Evolutionary conservation across 92 coral and sea anemone species (phyloP).

Genomic region (Paragorgia papillata): DNA sequence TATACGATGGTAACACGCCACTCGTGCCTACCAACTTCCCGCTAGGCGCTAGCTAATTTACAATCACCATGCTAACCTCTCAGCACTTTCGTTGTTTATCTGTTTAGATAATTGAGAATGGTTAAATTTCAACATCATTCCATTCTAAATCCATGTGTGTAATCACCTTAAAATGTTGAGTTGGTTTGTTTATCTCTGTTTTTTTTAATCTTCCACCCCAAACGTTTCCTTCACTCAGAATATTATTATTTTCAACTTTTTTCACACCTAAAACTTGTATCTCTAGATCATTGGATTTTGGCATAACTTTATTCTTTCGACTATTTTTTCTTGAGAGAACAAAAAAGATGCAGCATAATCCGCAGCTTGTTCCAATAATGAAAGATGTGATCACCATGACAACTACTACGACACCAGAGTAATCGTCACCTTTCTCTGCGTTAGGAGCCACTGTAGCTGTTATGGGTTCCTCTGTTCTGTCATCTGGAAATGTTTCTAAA

Average conservation of each 20-base stretch:
- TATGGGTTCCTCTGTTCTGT: neutral
- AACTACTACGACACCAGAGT: neutral
- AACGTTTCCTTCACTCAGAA: no score
- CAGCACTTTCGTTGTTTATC: no score
- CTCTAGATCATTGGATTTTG: neutral
- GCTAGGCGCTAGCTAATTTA: no score
- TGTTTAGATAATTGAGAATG: no score
- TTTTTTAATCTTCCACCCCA: no score
- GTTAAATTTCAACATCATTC: neutral
- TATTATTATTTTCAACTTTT: neutral
- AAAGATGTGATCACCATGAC: neutral
- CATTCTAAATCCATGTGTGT: neutral
- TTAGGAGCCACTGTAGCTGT: neutral
- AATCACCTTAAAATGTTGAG: neutral
- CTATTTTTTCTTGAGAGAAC: neutral
- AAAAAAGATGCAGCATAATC: slow-evolving; percentile 4
- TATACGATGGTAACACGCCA: no score
- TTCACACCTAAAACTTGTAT: neutral
- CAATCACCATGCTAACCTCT: no score
- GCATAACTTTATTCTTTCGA: slow-evolving; percentile 7
- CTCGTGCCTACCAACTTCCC: no score
- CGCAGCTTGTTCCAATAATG: neutral
- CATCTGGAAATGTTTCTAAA: neutral
- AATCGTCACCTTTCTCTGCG: neutral
- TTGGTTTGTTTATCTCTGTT: no score